These are phyloP conservation scores for Thamnophis sirtalis DNA, from an alignment of 2,113 vertebrate genomes.

Conservation along the genomic window DNA sequence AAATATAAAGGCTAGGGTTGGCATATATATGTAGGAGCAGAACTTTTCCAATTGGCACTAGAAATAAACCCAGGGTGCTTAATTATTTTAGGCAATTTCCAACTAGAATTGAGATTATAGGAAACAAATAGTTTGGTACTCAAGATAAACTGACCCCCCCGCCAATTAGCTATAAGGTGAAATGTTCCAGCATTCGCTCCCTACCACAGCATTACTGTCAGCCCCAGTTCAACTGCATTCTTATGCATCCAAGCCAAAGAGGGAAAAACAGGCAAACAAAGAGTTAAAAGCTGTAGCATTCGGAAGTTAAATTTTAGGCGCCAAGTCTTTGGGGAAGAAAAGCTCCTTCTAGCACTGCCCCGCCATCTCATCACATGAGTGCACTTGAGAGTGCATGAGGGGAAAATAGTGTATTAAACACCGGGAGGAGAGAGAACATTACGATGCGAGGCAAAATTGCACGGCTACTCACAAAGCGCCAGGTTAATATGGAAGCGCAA, in stretches of 20 bases:
- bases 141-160: not conserved
- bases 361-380: not conserved
- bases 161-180: not conserved
- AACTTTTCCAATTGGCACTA: not conserved
- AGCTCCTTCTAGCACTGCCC: not conserved
- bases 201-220: not conserved
- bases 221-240: not conserved
- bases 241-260: not conserved
- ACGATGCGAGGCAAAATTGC: not conserved
- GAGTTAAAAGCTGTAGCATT: slow-evolving; percentile 11
- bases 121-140: not conserved
- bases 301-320: slow-evolving; percentile 29
- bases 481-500: not conserved
- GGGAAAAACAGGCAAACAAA: not conserved
- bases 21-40: not conserved
- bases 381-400: not conserved
- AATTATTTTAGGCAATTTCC: not conserved
- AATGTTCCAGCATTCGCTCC: not conserved
- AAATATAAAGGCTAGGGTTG: not conserved
- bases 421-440: not conserved
- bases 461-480: not conserved
- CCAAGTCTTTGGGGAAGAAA: slow-evolving; percentile 7
- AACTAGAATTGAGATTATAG: not conserved
- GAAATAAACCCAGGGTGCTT: not conserved
- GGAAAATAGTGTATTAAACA: not conserved